Conservation (phyloP, 2,797 vertebrate genomes). For the Urosaurus nigricauda region DNA sequence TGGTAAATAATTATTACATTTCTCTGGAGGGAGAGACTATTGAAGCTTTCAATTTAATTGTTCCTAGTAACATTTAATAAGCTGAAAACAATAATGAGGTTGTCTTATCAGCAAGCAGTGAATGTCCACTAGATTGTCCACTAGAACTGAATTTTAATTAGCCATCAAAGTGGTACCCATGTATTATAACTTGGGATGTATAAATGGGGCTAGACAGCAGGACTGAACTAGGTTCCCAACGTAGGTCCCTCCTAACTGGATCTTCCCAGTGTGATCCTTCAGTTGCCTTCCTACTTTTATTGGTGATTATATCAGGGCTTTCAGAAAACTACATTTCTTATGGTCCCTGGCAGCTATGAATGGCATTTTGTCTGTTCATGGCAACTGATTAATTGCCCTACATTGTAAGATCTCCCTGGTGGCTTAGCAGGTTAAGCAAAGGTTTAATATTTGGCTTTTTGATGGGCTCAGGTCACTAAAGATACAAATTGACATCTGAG, state of each 20-base stretch:
- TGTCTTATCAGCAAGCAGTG: background rate
- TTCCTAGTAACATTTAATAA: background rate
- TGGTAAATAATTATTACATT: constrained; percentile 74
- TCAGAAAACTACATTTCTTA: background rate
- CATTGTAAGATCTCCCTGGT: too few species aligned
- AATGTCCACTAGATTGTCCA: background rate
- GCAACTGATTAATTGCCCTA: background rate
- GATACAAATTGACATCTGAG: background rate
- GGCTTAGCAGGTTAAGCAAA: background rate
- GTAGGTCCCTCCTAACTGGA: background rate
- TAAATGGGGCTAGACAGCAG: background rate
- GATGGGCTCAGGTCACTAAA: background rate
- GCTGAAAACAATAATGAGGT: background rate
- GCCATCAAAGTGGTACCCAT: background rate
- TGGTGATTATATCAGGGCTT: background rate
- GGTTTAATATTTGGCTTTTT: background rate
- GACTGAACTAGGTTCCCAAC: background rate
- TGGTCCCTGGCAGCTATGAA: background rate
- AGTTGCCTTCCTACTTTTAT: background rate
- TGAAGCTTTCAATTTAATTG: background rate
- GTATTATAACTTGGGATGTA: too few species aligned
- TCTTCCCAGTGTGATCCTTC: background rate
- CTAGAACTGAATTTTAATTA: background rate
- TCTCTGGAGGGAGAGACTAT: background rate
- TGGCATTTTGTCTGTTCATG: background rate